A percentile compares a stretch with the other conserved stretches of the same genome.
Conservation (phyloP, 2,888 invertebrate genomes). For the Mythimna loreyi region DNA sequence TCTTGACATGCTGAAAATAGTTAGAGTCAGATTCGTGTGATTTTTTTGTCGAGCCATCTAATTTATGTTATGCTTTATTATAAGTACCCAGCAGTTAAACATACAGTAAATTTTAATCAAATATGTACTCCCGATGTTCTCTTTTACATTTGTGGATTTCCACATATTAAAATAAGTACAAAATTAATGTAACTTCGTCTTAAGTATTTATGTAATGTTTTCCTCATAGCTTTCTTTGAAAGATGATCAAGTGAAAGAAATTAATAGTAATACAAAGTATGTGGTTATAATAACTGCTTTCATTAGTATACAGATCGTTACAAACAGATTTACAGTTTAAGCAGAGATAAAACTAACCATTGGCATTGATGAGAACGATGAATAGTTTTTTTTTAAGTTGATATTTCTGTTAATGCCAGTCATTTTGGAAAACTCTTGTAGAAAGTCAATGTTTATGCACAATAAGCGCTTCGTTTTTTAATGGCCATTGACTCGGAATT, state of each 20-base stretch:
- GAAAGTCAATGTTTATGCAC: slow-evolving; percentile 39
- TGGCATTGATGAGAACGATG: slow-evolving; percentile 21
- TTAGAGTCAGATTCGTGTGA: no score
- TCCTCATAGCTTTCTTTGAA: not conserved
- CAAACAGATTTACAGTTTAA: slow-evolving; percentile 14
- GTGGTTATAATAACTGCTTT: not conserved
- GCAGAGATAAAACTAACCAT: slow-evolving; percentile 3
- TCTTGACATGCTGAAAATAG: no score
- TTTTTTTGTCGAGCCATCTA: no score
- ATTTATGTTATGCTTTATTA: no score
- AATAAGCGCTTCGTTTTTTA: not conserved
- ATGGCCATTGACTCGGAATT: slow-evolving; percentile 18
- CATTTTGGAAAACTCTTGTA: slow-evolving; percentile 27
- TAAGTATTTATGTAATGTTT: not conserved
- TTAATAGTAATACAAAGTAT: not conserved
- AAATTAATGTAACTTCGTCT: no score
- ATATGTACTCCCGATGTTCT: no score
- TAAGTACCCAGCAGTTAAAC: no score
- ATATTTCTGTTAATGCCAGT: slow-evolving; percentile 26
- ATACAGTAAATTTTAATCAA: no score
- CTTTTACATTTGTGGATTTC: no score
- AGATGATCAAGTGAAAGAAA: not conserved
- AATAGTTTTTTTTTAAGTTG: slow-evolving; percentile 16
- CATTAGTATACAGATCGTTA: not conserved
- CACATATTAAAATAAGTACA: no score